Conservation (phyloP, 2,888 invertebrate genomes). For the Chaetoderma sp. region DNA sequence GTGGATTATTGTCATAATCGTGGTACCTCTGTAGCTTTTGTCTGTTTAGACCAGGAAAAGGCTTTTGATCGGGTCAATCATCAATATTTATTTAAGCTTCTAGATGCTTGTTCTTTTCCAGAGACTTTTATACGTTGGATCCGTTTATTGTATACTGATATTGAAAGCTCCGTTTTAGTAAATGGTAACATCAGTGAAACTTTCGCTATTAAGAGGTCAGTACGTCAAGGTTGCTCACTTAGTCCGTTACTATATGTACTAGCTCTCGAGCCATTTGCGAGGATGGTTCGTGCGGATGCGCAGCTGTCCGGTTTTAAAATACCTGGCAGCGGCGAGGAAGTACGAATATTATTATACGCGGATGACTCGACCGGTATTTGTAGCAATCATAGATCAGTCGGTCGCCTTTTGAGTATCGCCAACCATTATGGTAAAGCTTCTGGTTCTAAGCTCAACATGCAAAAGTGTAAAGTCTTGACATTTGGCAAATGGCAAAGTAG, state of each 20-base stretch:
- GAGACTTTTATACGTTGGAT: constrained; percentile 12
- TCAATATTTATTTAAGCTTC: constrained; percentile 1
- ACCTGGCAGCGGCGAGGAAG: background rate
- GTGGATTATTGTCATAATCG: constrained; percentile 19
- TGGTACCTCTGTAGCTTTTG: background rate
- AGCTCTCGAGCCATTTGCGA: constrained; percentile 5
- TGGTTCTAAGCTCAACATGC: background rate
- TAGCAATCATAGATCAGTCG: background rate
- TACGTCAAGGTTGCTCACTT: constrained; percentile 20
- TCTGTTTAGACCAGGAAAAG: constrained; percentile 17
- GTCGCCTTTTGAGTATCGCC: background rate
- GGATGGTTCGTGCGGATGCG: background rate
- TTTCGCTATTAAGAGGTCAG: background rate
- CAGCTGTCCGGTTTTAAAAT: constrained; percentile 5
- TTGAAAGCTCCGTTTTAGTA: background rate
- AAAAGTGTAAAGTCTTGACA: background rate
- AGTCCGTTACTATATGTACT: constrained; percentile 9
- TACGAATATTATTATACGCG: background rate
- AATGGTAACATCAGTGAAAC: constrained; percentile 8
- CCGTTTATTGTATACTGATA: background rate
- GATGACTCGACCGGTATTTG: constrained; percentile 11
- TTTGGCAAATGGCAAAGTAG: background rate
- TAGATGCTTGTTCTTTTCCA: constrained; percentile 1
- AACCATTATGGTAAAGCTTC: background rate
- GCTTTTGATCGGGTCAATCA: constrained; percentile 23